phyloP scores from a whole-genome alignment of 2,113 vertebrate genomes.

The Tetrax tetrax region DNA sequence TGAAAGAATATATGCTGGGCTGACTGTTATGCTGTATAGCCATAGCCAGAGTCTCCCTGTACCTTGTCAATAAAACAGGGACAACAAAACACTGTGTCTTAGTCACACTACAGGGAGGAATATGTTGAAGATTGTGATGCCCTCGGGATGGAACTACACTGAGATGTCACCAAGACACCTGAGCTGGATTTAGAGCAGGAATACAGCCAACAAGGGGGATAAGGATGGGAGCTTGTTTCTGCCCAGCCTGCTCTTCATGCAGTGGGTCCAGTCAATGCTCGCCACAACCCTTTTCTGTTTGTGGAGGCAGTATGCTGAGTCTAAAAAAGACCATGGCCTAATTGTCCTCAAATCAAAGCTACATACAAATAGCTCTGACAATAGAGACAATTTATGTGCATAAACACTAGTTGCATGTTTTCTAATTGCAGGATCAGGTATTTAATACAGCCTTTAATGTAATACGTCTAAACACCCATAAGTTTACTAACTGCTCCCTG shows the following conservation, averaged over 20 bases:
- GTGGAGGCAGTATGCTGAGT: neutral
- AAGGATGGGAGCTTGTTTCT: neutral
- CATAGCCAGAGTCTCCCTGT: neutral
- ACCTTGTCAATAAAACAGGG: neutral
- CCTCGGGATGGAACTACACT: neutral
- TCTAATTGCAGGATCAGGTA: neutral
- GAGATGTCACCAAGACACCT: neutral
- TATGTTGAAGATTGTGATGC: neutral
- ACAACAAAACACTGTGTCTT: neutral
- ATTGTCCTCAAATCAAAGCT: neutral
- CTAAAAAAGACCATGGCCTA: neutral
- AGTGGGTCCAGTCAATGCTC: neutral
- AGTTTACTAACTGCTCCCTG: conserved; percentile 56
- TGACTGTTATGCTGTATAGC: neutral
- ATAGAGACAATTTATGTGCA: neutral
- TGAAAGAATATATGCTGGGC: neutral
- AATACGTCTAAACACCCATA: conserved; percentile 39
- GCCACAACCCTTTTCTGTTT: neutral
- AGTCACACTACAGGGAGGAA: fast-evolving
- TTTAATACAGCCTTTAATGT: conserved; percentile 18
- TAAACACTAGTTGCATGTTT: neutral
- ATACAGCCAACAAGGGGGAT: fast-evolving
- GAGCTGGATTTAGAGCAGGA: neutral
- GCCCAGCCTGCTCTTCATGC: neutral
- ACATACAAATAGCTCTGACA: conserved; percentile 11